These are phyloP conservation scores for Stegana nigrithorax DNA, from an alignment of 2,888 invertebrate species.

Conservation along the genomic window DNA sequence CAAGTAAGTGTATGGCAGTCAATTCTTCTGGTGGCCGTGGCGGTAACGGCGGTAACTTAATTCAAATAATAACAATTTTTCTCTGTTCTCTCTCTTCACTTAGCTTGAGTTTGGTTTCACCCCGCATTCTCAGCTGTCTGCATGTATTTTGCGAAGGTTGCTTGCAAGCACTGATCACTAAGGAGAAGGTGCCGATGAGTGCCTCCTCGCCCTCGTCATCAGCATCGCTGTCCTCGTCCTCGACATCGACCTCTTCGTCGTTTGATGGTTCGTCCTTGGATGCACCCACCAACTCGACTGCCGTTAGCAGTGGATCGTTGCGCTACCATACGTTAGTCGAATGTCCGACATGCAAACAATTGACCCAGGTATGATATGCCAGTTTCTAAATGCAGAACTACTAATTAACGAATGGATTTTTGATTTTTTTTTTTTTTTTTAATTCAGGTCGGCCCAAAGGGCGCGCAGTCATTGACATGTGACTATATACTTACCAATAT, in stretches of 20 bases:
- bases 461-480: slow-evolving; percentile 82
- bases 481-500: slow-evolving; percentile 90
- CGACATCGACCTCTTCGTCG: slow-evolving; percentile 70
- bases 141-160: slow-evolving; percentile 96
- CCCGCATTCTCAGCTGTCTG: slow-evolving; percentile 90
- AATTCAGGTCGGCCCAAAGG: slow-evolving; percentile 77
- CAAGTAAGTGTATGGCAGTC: slow-evolving; percentile 74
- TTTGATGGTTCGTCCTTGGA: too few species aligned
- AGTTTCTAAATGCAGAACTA: slow-evolving; percentile 27
- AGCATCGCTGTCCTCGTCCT: slow-evolving; percentile 41
- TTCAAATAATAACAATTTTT: too few species aligned
- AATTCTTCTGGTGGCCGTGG: too few species aligned
- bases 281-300: slow-evolving; percentile 42
- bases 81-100: slow-evolving; percentile 41
- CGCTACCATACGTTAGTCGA: slow-evolving; percentile 68
- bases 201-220: slow-evolving; percentile 73
- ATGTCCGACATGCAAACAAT: slow-evolving; percentile 87
- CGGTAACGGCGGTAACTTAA: too few species aligned
- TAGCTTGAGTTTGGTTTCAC: slow-evolving; percentile 81
- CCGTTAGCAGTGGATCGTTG: slow-evolving; percentile 26
- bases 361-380: slow-evolving; percentile 86
- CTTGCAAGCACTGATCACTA: slow-evolving; percentile 82
- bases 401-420: background rate
- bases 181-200: slow-evolving; percentile 71
- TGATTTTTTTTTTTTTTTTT: background rate